These are phyloP conservation scores for Ceratitis capitata DNA, from an alignment of 1,140 invertebrate species.

Conservation along the genomic window DNA sequence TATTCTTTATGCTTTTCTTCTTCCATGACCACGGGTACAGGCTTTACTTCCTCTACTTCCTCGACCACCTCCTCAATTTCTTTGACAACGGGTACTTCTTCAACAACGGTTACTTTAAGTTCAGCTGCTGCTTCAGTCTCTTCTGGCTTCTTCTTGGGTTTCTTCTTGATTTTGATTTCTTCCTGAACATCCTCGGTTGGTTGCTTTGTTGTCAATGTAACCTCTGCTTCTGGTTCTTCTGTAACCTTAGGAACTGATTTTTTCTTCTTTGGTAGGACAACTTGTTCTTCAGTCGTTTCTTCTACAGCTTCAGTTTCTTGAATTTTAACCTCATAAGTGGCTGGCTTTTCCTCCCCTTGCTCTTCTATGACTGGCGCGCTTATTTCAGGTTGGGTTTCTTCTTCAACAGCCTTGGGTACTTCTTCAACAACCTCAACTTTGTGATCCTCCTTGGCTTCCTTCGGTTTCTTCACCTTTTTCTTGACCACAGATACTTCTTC, in stretches of 20 bases:
- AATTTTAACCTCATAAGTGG: conserved; percentile 49
- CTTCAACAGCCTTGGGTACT: conserved; percentile 50
- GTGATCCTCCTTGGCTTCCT: conserved; percentile 32
- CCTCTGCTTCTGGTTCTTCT: conserved; percentile 50
- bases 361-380: conserved; percentile 46
- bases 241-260: conserved; percentile 43
- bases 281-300: conserved; percentile 45
- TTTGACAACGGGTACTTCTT: conserved; percentile 51
- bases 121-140: conserved; percentile 52
- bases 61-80: conserved; percentile 55
- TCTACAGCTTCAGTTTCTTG: conserved; percentile 51
- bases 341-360: conserved; percentile 44
- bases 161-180: conserved; percentile 59
- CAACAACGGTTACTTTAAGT: conserved; percentile 50
- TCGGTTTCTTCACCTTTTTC: conserved; percentile 40
- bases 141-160: conserved; percentile 52
- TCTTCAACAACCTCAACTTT: conserved; percentile 46
- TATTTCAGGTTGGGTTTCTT: conserved; percentile 33
- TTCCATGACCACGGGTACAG: conserved; percentile 55
- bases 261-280: conserved; percentile 51
- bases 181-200: conserved; percentile 58
- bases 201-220: conserved; percentile 53
- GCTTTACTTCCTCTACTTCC: conserved; percentile 52
- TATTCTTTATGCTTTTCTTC: conserved; percentile 39
- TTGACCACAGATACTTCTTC: conserved; percentile 38